Evolutionary conservation across 2,797 vertebrate species (phyloP).

Genomic region (Gymnopithys bicolor): DNA sequence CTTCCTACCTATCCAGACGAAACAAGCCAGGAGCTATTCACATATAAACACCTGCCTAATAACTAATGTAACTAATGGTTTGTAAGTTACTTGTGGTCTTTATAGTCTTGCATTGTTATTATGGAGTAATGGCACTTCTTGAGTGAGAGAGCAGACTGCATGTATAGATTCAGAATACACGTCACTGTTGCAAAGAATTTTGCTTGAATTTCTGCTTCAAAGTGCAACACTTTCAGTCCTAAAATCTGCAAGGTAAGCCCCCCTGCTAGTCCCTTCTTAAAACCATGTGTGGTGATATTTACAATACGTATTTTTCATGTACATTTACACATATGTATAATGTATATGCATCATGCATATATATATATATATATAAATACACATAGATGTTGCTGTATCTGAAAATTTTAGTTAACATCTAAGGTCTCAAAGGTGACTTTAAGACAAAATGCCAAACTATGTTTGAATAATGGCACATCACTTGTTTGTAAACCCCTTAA

Average conservation of each 20-base stretch:
- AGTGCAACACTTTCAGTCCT: not conserved
- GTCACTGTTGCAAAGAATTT: not conserved
- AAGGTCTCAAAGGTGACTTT: not conserved
- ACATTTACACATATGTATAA: not conserved
- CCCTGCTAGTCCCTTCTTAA: not conserved
- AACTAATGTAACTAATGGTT: not conserved
- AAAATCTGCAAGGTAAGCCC: not conserved
- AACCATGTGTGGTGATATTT: not conserved
- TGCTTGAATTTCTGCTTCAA: not conserved
- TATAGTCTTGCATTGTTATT: not conserved
- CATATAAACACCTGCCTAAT: not conserved
- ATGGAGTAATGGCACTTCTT: not conserved
- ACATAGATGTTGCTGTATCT: not conserved
- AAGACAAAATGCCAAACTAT: not conserved
- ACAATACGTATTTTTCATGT: not conserved
- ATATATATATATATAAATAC: not conserved
- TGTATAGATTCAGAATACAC: not conserved
- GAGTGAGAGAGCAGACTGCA: not conserved
- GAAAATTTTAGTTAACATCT: not conserved
- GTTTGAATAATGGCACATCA: not conserved
- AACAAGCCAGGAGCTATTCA: not conserved
- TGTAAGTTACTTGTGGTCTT: not conserved
- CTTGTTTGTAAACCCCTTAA: not conserved
- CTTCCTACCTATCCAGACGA: not conserved
- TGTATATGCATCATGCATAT: too few relatives aligned